Base-by-base conservation (phyloP, 2,888 invertebrate genomes). In the Neoascia interrupta region DNA sequence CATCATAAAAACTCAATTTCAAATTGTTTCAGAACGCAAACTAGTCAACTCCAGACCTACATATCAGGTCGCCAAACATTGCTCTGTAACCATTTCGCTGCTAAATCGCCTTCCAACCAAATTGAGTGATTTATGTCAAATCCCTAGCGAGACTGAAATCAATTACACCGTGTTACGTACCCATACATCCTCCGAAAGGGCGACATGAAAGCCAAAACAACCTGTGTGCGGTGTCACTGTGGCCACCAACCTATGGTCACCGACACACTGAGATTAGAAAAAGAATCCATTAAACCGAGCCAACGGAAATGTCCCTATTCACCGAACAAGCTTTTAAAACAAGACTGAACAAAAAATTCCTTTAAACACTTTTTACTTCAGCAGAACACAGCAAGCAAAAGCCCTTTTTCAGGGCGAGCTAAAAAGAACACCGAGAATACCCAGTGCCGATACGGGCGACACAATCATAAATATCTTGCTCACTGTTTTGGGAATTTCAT, bases 191-290 rank as follows among this genome's bases (percentile, higher is more conserved):
- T 23, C 31, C 21, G 54, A 28, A 53, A 15, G 49, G n/a, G 28
- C 15, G 18, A n/a, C 5, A 36, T 18, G 6, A 49, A 45, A 58
- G 21, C 53, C 58, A 39, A 37, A 43, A 26, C 79, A 73, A 73
- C 66, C 79, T 66, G 49, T 61, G 73, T 79, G 75, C 31, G 81
- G 76, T 81, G 56, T 68, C 66, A 63, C 45, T 81, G 76, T 81
- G 81, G 81, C 76, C 81, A 81, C 81, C 66, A 72, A 68, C 66
- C 72, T 72, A 63, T 68, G 76, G 81, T 76, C 73, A 60, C 56
- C 61, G 61, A 21, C 43, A 56, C 51, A 49, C 41, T 69, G 36
- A 43, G 69, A 36, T 75, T 69, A 61, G 69, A 56, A 61, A 56
- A 68, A 39, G 51, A 69, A 63, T 75, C 69, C 75, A 75, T 69